A percentile compares a stretch with the other conserved stretches of the same genome.
Conservation (phyloP, 2,797 vertebrate species). For the Mus caroli region DNA sequence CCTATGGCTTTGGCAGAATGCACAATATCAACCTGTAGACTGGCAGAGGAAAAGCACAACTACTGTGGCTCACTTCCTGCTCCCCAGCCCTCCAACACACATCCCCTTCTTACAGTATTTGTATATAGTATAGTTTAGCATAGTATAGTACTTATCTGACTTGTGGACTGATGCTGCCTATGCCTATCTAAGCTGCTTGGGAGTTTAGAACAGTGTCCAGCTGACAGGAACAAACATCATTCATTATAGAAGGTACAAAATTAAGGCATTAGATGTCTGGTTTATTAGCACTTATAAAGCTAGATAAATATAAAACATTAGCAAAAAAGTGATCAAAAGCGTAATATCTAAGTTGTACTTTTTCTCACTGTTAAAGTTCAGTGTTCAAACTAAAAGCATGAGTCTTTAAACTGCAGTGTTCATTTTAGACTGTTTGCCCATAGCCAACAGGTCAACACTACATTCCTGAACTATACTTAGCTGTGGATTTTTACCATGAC, state of each 20-base stretch:
- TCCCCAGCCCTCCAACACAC: not conserved
- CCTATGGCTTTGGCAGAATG: not conserved
- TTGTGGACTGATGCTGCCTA: not conserved
- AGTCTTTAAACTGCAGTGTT: not conserved
- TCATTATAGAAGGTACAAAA: not conserved
- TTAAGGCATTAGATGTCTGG: not conserved
- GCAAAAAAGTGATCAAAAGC: not conserved
- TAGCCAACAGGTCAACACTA: not conserved
- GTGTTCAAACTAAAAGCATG: not conserved
- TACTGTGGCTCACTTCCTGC: not conserved
- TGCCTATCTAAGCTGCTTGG: not conserved
- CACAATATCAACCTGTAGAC: not conserved
- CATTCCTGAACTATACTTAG: not conserved
- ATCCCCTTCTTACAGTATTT: not conserved
- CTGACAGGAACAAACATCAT: not conserved
- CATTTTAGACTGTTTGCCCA: not conserved
- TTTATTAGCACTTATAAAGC: not conserved
- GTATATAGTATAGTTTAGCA: not conserved
- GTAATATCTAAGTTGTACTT: not conserved
- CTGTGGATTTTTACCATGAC: slow-evolving; percentile 14
- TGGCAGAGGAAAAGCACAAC: not conserved
- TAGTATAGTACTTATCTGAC: not conserved
- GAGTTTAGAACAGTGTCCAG: not conserved
- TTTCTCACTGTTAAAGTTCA: not conserved
- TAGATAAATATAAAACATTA: not conserved